Evolutionary conservation across 2,888 invertebrate species (phyloP).

Genomic region (Sipha maydis): DNA sequence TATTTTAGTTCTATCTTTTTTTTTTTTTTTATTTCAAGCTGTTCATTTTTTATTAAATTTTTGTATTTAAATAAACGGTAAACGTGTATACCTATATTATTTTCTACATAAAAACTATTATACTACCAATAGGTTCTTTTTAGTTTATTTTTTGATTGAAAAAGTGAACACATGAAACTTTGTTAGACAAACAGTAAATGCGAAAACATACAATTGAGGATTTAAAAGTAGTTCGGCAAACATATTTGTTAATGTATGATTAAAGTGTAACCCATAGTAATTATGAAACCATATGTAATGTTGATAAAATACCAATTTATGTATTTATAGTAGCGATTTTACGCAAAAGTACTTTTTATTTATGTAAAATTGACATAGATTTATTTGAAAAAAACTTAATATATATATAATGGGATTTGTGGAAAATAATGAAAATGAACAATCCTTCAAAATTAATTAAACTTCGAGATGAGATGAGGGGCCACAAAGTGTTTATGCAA

Average conservation of each 20-base stretch:
- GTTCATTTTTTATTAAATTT: slow-evolving; percentile 10
- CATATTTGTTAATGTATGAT: not conserved
- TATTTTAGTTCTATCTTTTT: not conserved
- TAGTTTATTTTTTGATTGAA: not conserved
- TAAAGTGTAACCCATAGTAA: not conserved
- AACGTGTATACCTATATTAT: not conserved
- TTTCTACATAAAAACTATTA: not conserved
- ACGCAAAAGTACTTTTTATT: not conserved
- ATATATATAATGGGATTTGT: not conserved
- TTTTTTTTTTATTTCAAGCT: not conserved
- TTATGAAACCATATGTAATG: not conserved
- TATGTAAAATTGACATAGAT: slow-evolving; percentile 7
- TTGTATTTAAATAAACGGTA: slow-evolving; percentile 15
- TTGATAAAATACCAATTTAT: not conserved
- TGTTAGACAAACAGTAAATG: no score
- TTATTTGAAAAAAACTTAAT: not conserved
- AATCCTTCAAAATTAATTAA: slow-evolving; percentile 33
- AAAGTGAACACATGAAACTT: not conserved
- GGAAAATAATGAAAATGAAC: not conserved
- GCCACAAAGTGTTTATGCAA: slow-evolving; percentile 34
- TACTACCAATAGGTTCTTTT: not conserved
- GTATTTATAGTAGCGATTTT: not conserved
- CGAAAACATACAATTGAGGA: no score
- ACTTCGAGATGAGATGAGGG: not conserved
- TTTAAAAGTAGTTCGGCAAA: no score